Evolutionary conservation across 2,888 invertebrate species (phyloP), one percentile per base, ranked within the genome.

Genomic region (Ypsolopha sequella): DNA sequence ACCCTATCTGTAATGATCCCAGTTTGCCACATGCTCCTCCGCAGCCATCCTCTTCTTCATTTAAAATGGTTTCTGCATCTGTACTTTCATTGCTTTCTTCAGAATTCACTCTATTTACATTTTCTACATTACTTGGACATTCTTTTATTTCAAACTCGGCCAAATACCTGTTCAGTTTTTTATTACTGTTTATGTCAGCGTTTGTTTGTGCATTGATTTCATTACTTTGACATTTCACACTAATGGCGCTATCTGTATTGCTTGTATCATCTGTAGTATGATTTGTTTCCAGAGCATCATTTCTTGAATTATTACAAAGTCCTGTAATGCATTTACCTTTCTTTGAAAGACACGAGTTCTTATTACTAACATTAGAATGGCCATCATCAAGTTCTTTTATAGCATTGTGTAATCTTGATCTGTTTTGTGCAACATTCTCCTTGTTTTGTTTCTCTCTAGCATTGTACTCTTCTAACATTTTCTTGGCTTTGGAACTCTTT

Each of bases 401-500:
- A 44, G 62, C 69, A 53, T 65, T 49, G 39, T 59, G 24, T 53
- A 75, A 55, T 46, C 11, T 43, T 43, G 43, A 2, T 6, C 2
- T 38, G 2, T 38, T 24, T 24, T 24, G 11, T 2, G 6, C 7
- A 7, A 49, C n/a, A 14, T 39, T 39, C 13, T 41, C 35, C 41
- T 52, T 56, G 13, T 61, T 57, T 33, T 59, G 58, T 48, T 56
- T 56, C 50, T 75, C 69, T 53, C 66, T 75, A 53, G 70, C 63
- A 58, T 80, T 58, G 55, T 89, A 89, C 60, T 90, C 88, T 35
- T 89, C 88, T 39, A 91, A 77, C 85, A 91, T 88, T 60, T 87
- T 88, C 59, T 92, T 92, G 0, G 91, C 92, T 71, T 92, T 93
- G n/a, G 93, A 94, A 52, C 93, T 92, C 75, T 96, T 96, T 2